These are phyloP conservation scores for Drosophila fuyamai DNA, from an alignment of 1,140 invertebrate species.

Conservation along the genomic window DNA sequence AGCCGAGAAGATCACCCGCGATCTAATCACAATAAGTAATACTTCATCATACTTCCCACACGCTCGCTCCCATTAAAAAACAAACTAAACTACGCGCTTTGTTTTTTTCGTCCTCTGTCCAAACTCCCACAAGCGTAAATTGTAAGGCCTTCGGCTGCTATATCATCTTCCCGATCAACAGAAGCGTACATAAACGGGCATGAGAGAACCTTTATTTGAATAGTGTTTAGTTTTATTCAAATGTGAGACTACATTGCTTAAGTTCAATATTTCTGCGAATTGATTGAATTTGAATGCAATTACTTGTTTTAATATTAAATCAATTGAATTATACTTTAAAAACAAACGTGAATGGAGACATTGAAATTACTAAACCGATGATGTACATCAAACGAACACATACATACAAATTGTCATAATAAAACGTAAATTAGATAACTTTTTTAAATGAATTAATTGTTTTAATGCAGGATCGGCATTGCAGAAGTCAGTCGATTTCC, in stretches of 20 bases:
- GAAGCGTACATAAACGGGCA: constrained; percentile 24
- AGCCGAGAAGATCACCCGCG: constrained; percentile 28
- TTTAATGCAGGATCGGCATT: background rate
- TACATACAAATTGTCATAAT: constrained; percentile 73
- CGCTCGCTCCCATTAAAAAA: constrained; percentile 51
- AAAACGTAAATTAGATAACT: constrained; percentile 76
- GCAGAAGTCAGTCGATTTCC: no score
- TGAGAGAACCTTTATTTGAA: constrained; percentile 57
- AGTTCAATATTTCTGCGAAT: constrained; percentile 75
- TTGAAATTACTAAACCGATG: constrained; percentile 57
- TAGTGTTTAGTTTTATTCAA: constrained; percentile 70
- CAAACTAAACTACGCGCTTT: constrained; percentile 17
- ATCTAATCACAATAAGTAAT: constrained; percentile 42
- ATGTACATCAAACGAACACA: constrained; percentile 65
- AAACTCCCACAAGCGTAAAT: background rate
- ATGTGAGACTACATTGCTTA: constrained; percentile 77
- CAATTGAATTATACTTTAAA: constrained; percentile 56
- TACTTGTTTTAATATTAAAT: constrained; percentile 61
- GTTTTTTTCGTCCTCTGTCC: constrained; percentile 32
- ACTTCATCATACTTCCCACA: constrained; percentile 62
- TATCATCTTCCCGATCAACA: constrained; percentile 15
- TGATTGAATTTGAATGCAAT: constrained; percentile 70
- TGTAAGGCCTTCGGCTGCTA: constrained; percentile 31
- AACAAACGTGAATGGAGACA: constrained; percentile 34
- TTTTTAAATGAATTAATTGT: constrained; percentile 55